Evolutionary conservation across 2,888 invertebrate species (phyloP), one percentile per base, ranked within the genome.

Genomic region (Amaurobius ferox): DNA sequence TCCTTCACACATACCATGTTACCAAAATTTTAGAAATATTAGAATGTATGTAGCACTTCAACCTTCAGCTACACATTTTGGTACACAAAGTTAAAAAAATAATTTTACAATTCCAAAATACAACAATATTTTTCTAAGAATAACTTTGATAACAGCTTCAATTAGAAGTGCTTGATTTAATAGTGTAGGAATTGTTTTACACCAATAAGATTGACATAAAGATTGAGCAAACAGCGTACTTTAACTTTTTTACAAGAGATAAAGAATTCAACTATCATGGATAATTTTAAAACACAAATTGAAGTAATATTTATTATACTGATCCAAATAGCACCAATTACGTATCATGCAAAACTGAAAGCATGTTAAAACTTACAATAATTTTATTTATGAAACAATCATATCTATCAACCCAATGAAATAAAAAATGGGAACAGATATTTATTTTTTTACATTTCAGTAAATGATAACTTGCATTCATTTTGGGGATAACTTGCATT

Each of bases 81-180:
- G 5, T 55, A 55, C 55, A 55, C 55, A 55, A 55, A 55, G 55
- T 55, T 55, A 55, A 23, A 55, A 55, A 55, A 55, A 55, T 55
- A 55, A 55, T 55, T 55, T 55, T 55, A 55, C 23, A 23, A 55
- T 55, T 55, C 23, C 23, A 55, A 55, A 55, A 55, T 55, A 55
- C 23, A 55, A 55, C 55, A 55, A 55, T 55, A 23, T 44, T 16
- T 55, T 55, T 16, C 55, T 55, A 55, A 23, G 55, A 55, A 55
- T 55, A 55, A 55, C 55, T 55, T 55, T 55, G 55, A 55, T 55
- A 55, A 44, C 35, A 35, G n/a, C 55, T 55, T 55, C 55, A 55
- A 23, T 6, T 55, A 55, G 55, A 55, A 55, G 55, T 55, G 55
- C 55, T 55, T 55, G 19, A 23, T 23, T 55, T 23, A 55, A 23